These are phyloP conservation scores for Drosophila nigricruria DNA, from an alignment of 2,888 invertebrate species.

Conservation along the genomic window DNA sequence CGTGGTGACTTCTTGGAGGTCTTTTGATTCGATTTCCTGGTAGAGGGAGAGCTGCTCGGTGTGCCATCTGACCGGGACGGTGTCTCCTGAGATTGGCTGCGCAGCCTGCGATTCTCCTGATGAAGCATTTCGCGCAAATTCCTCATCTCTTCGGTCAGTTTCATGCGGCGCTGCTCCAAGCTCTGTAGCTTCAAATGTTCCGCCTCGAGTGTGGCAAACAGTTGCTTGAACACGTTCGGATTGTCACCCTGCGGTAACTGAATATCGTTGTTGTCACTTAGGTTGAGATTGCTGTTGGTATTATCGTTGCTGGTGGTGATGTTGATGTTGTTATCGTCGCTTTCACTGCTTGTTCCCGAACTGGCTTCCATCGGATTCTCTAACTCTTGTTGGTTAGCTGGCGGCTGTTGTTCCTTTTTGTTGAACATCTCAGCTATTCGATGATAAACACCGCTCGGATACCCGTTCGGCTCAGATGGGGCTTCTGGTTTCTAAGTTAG, in stretches of 20 bases:
- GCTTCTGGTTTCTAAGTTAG: not conserved
- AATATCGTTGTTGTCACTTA: not conserved
- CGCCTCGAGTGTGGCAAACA: conserved; percentile 50
- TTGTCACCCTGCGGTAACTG: not conserved
- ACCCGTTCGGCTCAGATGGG: conserved; percentile 1
- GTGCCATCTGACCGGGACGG: not conserved
- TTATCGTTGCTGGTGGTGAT: not conserved
- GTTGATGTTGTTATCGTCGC: not conserved
- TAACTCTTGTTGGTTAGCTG: not conserved
- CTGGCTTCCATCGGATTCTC: not conserved
- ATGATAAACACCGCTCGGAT: not conserved
- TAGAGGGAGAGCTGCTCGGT: not conserved
- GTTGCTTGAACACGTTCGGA: conserved; percentile 22
- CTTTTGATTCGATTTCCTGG: not conserved
- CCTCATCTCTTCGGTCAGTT: conserved; percentile 46
- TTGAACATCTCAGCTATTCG: conserved; percentile 8
- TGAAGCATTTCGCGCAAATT: conserved; percentile 27
- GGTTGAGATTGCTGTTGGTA: too few species aligned
- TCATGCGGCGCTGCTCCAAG: conserved; percentile 42
- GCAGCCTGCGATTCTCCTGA: conserved; percentile 32
- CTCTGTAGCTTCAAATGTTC: conserved; percentile 46
- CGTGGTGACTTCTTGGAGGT: not conserved
- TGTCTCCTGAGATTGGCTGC: not conserved
- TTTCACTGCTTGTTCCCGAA: not conserved
- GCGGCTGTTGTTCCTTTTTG: conserved; percentile 11